Base-by-base conservation (phyloP, 2,888 invertebrate genomes). In the Xylota sylvarum region DNA sequence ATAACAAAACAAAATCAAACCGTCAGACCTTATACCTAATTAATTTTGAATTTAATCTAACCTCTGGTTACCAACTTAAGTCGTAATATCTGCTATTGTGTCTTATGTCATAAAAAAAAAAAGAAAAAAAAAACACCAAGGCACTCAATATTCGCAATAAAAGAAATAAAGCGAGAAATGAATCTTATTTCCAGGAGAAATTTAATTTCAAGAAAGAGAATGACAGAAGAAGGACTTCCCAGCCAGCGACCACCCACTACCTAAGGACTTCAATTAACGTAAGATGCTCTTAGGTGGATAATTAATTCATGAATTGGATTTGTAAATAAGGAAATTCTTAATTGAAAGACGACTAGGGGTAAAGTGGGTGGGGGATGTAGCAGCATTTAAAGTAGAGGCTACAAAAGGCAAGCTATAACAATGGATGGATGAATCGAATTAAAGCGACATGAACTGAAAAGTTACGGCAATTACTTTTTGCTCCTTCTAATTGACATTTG, bases 241-340 rank as follows among this genome's bases (percentile, higher is more conserved):
- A 12, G 5, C 60, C 6, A 23, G 10, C 40, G 35, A 30, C n/a
- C 52, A 30, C 23, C 32, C 50, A 30, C 35, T n/a, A 56, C 40
- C 48, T 35, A 52, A 35, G 37, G 72, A 56, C 72, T 55, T 64
- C 62, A 56, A 79, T 70, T 55, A 72, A 72, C 56, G 64, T 79
- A 72, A 79, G 56, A 64, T 56, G 40, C 43, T 79, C 70, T 79
- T 72, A 56, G 64, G 55, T 52, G 48, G 62, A 72, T 64, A 56
- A 79, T 79, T 79, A 79, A 64, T 79, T 79, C 79, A 64, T 72
- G 64, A 56, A 79, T 52, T 64, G 72, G 64, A 70, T 72, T 64
- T 72, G 72, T 79, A 72, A 79, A 79, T 79, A 79, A 79, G 56
- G 23, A 64, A 56, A 79, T 56, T 72, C 56, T 72, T 79, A 64